Evolutionary conservation across 1,140 invertebrate genomes (phyloP).

Genomic region (Spodoptera litura): DNA sequence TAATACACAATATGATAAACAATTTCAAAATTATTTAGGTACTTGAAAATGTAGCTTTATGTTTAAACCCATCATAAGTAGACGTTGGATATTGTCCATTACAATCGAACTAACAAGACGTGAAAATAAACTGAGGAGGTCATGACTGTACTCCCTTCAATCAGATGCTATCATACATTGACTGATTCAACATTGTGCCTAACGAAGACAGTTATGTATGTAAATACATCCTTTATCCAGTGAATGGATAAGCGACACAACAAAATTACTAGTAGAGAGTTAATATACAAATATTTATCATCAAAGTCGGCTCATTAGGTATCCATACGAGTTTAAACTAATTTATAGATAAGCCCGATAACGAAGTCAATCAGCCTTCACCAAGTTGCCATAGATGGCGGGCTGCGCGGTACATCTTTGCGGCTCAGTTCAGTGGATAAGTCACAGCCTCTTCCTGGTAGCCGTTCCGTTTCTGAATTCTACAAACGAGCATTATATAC

Average conservation of each 20-base stretch:
- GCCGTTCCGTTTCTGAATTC: slow-evolving; percentile 70
- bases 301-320: slow-evolving; percentile 51
- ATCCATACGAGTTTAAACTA: slow-evolving; percentile 51
- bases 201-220: slow-evolving; percentile 46
- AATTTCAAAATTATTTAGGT: not conserved
- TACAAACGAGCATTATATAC: slow-evolving; percentile 79
- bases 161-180: slow-evolving; percentile 50
- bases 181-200: slow-evolving; percentile 50
- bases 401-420: slow-evolving; percentile 66
- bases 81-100: slow-evolving; percentile 38
- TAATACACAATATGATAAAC: not conserved
- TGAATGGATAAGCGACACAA: slow-evolving; percentile 25
- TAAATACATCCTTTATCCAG: slow-evolving; percentile 43
- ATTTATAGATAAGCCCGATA: slow-evolving; percentile 65
- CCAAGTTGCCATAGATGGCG: slow-evolving; percentile 68
- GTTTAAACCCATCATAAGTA: slow-evolving; percentile 5
- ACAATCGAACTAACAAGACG: slow-evolving; percentile 61
- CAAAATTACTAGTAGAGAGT: slow-evolving; percentile 4
- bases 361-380: slow-evolving; percentile 71
- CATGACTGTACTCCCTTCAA: slow-evolving; percentile 54
- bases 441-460: slow-evolving; percentile 70
- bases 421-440: slow-evolving; percentile 63
- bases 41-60: not conserved
- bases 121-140: slow-evolving; percentile 54
- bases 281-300: slow-evolving; percentile 41